These are phyloP conservation scores for Mallateleia sp. DNA, from an alignment of 2,888 invertebrate genomes.

Conservation along the genomic window DNA sequence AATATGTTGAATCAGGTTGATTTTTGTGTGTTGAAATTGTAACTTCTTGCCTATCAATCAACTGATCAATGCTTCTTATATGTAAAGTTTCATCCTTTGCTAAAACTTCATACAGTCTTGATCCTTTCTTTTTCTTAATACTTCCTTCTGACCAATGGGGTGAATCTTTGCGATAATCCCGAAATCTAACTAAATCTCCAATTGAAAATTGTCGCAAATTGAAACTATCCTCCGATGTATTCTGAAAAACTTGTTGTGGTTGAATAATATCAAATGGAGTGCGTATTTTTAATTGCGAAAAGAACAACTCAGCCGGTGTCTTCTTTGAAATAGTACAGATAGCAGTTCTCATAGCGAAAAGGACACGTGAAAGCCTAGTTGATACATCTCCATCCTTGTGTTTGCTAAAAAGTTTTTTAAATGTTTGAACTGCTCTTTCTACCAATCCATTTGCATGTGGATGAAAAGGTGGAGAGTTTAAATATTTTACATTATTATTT, in stretches of 20 bases:
- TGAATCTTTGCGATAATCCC: background rate
- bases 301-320: background rate
- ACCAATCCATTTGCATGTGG: background rate
- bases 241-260: background rate
- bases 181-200: background rate
- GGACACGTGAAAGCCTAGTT: background rate
- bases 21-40: too few species aligned
- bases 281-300: background rate
- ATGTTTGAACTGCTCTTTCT: background rate
- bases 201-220: background rate
- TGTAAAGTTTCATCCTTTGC: background rate
- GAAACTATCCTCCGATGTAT: background rate
- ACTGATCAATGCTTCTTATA: too few species aligned
- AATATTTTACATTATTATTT: background rate
- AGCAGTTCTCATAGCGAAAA: constrained; percentile 1
- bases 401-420: background rate
- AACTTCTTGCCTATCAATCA: too few species aligned
- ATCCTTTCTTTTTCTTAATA: background rate
- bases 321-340: background rate
- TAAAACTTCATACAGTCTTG: background rate
- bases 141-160: constrained; percentile 1
- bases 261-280: background rate
- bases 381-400: too few species aligned
- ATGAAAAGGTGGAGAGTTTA: background rate
- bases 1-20: too few species aligned